phyloP scores from a whole-genome alignment of 2,113 vertebrate species.

The Gorsachius goisagi region DNA sequence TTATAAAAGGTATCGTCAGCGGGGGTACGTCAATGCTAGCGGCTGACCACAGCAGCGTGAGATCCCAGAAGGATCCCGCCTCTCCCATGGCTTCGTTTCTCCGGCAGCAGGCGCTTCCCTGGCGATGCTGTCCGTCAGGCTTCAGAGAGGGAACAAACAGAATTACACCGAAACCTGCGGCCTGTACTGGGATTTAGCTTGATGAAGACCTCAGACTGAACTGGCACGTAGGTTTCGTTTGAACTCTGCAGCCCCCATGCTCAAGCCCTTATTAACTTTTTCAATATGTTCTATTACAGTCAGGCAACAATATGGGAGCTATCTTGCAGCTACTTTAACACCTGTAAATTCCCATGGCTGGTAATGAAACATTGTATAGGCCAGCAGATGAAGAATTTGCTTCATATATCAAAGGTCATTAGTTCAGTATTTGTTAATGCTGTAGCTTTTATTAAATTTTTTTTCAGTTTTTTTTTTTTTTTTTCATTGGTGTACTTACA shows the following conservation, averaged over 20 bases:
- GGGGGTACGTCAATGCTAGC: fast-evolving
- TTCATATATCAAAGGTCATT: slow-evolving; percentile 58
- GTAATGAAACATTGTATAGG: slow-evolving; percentile 34
- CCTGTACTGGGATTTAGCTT: background rate
- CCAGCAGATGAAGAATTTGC: slow-evolving; percentile 13
- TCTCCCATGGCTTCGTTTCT: background rate
- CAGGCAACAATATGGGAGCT: slow-evolving; percentile 37
- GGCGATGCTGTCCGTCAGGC: background rate
- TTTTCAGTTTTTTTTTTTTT: background rate
- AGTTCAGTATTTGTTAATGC: slow-evolving; percentile 42
- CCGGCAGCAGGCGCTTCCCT: background rate
- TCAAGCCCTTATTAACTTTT: slow-evolving; percentile 52
- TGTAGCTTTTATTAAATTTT: slow-evolving; percentile 41
- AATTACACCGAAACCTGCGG: fast-evolving
- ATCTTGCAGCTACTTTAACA: slow-evolving; percentile 62
- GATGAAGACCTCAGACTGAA: slow-evolving; percentile 26
- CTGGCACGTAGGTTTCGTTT: background rate
- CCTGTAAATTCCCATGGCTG: slow-evolving; percentile 59
- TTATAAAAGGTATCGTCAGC: background rate
- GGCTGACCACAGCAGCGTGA: background rate
- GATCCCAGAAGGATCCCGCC: no score
- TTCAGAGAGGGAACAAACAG: background rate
- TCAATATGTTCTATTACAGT: slow-evolving; percentile 38
- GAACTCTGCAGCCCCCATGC: background rate
- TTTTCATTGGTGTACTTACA: background rate